Evolutionary conservation across 2,797 vertebrate genomes (phyloP).

Genomic region (Tragelaphus oryx): DNA sequence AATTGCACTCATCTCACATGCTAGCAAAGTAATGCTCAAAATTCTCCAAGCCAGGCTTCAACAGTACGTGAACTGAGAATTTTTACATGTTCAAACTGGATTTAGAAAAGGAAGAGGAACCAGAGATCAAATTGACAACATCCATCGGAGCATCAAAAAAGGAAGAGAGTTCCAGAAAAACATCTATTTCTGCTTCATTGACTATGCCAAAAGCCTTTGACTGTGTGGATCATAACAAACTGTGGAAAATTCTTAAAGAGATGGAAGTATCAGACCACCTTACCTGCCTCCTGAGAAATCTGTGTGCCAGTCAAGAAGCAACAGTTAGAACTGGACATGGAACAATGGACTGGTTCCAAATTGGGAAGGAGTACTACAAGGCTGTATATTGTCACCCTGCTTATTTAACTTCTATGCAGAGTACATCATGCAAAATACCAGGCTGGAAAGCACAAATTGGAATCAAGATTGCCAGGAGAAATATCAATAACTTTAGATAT

Average conservation of each 20-base stretch:
- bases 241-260: background rate
- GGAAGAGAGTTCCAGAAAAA: background rate
- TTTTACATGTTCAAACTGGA: background rate
- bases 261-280: background rate
- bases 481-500: background rate
- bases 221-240: background rate
- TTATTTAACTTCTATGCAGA: background rate
- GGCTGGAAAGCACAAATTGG: background rate
- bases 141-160: background rate
- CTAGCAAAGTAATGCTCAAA: background rate
- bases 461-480: background rate
- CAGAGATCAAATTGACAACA: background rate
- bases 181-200: background rate
- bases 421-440: background rate
- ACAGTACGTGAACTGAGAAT: background rate
- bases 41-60: background rate
- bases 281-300: background rate
- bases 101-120: background rate
- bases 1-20: background rate
- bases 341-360: background rate
- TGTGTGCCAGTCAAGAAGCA: background rate
- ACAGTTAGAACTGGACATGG: accelerated
- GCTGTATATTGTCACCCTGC: background rate
- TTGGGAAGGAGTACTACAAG: background rate
- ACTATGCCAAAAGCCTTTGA: background rate